Percentiles rank a stretch among this genome's conserved stretches.
phyloP scores from a whole-genome alignment of 2,113 vertebrate species.

The Crocuta crocuta region DNA sequence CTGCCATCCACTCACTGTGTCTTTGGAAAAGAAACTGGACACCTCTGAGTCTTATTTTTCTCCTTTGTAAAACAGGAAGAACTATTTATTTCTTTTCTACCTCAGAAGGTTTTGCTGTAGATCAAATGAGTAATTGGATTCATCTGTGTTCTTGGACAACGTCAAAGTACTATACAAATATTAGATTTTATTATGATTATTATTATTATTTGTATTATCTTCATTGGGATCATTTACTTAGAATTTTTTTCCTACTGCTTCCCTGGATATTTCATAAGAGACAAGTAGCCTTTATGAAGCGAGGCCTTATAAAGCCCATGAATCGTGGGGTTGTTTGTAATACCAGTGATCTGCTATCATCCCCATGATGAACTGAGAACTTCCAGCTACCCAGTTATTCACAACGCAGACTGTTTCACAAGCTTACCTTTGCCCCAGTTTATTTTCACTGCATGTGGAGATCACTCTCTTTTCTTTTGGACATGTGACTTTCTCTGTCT shows the following conservation, averaged over 20 bases:
- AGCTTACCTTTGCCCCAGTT: neutral
- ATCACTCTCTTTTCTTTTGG: neutral
- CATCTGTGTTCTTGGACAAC: neutral
- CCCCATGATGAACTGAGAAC: neutral
- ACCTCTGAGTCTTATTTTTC: neutral
- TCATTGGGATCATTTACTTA: neutral
- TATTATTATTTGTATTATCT: neutral
- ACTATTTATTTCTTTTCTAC: conserved; percentile 29
- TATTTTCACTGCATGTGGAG: neutral
- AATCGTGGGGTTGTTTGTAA: neutral
- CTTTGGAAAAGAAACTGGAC: neutral
- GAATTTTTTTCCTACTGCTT: neutral
- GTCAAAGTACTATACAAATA: neutral
- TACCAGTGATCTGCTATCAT: neutral
- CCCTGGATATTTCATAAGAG: neutral
- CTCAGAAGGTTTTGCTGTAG: neutral
- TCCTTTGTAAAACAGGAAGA: conserved; percentile 19
- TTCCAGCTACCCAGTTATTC: neutral
- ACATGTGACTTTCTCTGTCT: neutral
- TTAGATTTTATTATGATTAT: neutral
- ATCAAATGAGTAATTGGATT: neutral
- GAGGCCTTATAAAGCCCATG: neutral
- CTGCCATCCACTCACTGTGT: neutral
- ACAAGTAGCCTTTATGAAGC: neutral
- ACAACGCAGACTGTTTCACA: neutral